Evolutionary conservation across 2,888 invertebrate species (phyloP).

Genomic region (Mythimna ferrago): DNA sequence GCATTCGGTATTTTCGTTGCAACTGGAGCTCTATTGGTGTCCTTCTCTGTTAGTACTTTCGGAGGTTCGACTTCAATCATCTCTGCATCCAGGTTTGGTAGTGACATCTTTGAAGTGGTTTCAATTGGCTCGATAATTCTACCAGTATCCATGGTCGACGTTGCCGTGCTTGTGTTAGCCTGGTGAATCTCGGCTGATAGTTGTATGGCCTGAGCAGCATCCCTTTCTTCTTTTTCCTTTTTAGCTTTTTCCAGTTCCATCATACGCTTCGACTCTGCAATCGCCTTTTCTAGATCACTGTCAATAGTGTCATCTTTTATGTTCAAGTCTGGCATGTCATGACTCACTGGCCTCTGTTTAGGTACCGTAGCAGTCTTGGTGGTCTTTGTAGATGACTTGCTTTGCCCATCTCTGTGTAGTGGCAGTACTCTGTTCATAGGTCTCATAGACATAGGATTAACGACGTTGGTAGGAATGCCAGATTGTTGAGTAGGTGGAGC

Average conservation of each 20-base stretch:
- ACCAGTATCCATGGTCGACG: constrained; percentile 64
- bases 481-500: constrained; percentile 91
- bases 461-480: constrained; percentile 93
- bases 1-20: constrained; percentile 73
- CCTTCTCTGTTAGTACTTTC: constrained; percentile 83
- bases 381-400: constrained; percentile 82
- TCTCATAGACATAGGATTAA: constrained; percentile 92
- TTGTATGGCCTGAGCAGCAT: constrained; percentile 82
- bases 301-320: constrained; percentile 89
- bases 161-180: constrained; percentile 78
- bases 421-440: constrained; percentile 95
- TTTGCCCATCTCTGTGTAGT: constrained; percentile 93
- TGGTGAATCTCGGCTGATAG: constrained; percentile 80
- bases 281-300: constrained; percentile 88
- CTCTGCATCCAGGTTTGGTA: constrained; percentile 83
- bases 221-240: constrained; percentile 85
- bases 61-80: constrained; percentile 82
- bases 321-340: constrained; percentile 89
- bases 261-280: constrained; percentile 88
- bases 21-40: constrained; percentile 76
- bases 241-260: constrained; percentile 87
- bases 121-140: constrained; percentile 68
- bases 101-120: constrained; percentile 79
- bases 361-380: constrained; percentile 77
- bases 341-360: constrained; percentile 82